These are phyloP conservation scores for Pyrrhia umbra DNA, from an alignment of 2,888 invertebrate genomes.

Conservation along the genomic window DNA sequence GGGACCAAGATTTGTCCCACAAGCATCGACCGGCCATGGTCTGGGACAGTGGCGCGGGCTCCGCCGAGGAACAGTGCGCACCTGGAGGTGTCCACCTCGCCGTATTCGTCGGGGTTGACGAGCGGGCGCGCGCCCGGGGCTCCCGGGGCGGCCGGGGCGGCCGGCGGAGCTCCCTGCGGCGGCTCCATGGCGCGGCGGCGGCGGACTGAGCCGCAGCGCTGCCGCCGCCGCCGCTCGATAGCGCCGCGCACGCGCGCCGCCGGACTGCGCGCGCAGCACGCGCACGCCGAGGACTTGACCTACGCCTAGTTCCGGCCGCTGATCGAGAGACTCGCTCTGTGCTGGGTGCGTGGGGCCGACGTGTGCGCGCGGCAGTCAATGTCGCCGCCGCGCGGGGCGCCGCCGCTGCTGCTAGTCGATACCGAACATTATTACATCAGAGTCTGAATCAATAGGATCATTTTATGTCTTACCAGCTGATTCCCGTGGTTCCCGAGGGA, in stretches of 20 bases:
- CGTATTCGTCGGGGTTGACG: constrained; percentile 95
- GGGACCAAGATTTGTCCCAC: no score
- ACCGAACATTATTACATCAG: no score
- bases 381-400: no score
- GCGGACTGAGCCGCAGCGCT: constrained; percentile 52
- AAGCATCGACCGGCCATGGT: not conserved
- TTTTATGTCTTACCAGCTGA: no score
- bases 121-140: constrained; percentile 90
- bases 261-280: constrained; percentile 22
- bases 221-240: constrained; percentile 52
- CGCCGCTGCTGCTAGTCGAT: no score
- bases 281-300: no score
- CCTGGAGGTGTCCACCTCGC: constrained; percentile 96
- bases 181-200: constrained; percentile 76
- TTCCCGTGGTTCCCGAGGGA: no score
- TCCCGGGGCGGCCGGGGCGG: constrained; percentile 64
- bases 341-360: no score
- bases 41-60: constrained; percentile 4
- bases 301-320: no score
- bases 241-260: constrained; percentile 30
- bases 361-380: no score
- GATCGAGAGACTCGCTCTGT: no score
- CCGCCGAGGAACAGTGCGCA: constrained; percentile 74
- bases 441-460: no score
- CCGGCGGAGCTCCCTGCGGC: constrained; percentile 63